Evolutionary conservation across 2,888 invertebrate genomes (phyloP), one percentile per base, ranked within the genome.

Genomic region (Rugalucina vietnamica): DNA sequence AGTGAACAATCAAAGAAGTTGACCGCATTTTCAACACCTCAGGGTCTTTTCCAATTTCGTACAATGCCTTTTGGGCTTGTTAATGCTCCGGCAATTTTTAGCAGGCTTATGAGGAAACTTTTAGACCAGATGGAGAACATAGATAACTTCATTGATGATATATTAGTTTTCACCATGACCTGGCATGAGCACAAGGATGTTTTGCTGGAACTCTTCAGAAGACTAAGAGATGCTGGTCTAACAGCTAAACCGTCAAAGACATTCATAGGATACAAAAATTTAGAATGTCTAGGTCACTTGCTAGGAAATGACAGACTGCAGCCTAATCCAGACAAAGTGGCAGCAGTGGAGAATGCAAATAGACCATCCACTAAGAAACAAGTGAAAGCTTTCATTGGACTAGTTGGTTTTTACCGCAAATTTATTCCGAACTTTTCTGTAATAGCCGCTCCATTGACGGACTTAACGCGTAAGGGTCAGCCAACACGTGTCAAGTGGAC

Each of bases 81-180:
- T 10, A 84, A 60, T 27, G 78, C 84, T 21, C 50, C 65, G 21
- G 85, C 84, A 12, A 82, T 77, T 1, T 88, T 79, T 34, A 76
- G 70, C 75, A 69, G 83, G 29, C 65, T 86, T 21, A 88, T 88
- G 86, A 43, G 84, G 37, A 85, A 81, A 50, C 36, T 88, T 27
- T 69, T 87, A 43, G 43, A 79, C 34, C 81, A 75, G 3, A 60
- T 85, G 27, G n/a, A 49, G n/a, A 60, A 43, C 36, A 60, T 83
- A 4, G 86, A 86, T 29, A 82, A 85, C 49, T 85, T 84, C 36
- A 50, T 88, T 14, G 88, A 89, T 54, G 88, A 89, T 69, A 79
- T 89, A 18, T 27, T 82, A 12, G 72, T 79, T 1, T 82, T 72
- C 43, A 86, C 86, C 18, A 24, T 21, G 5, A 82, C 88, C 4